Percentiles rank a stretch among this genome's conserved stretches.
phyloP scores from a whole-genome alignment of 1,140 invertebrate species.

The Temnothorax curvispinosus region DNA sequence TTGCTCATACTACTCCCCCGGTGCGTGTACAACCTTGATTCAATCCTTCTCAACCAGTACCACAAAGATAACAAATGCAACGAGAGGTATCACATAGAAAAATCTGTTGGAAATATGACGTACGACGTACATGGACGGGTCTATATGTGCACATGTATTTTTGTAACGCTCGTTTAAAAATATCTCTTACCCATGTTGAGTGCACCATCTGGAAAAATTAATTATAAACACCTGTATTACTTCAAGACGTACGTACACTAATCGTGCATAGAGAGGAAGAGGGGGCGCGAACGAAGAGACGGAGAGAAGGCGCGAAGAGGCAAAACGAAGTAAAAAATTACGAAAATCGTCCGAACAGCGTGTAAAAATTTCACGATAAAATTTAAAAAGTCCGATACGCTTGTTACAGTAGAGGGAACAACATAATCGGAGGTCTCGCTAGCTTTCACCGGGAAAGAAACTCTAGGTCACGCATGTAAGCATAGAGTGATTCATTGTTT shows the following conservation, averaged over 20 bases:
- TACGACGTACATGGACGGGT: background rate
- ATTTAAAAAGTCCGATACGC: slow-evolving; percentile 51
- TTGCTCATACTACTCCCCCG: background rate
- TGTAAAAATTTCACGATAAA: slow-evolving; percentile 34
- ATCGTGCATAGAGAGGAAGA: background rate
- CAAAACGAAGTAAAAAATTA: slow-evolving; percentile 32
- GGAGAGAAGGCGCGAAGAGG: too few species aligned
- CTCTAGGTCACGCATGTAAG: slow-evolving; percentile 81
- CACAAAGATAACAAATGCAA: background rate
- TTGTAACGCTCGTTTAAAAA: slow-evolving; percentile 36
- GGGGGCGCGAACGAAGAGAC: background rate
- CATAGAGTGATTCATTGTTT: slow-evolving; percentile 78
- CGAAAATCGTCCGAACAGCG: background rate
- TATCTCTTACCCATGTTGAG: slow-evolving; percentile 83
- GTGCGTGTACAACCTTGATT: background rate
- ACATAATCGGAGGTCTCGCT: slow-evolving; percentile 75
- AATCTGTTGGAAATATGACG: slow-evolving; percentile 11
- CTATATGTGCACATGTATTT: slow-evolving; percentile 33
- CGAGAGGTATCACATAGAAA: background rate
- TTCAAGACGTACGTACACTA: slow-evolving; percentile 12
- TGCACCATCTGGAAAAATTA: slow-evolving; percentile 83
- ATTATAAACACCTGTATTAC: slow-evolving; percentile 56
- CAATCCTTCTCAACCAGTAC: slow-evolving; percentile 13
- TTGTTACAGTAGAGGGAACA: slow-evolving; percentile 78
- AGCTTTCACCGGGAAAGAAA: slow-evolving; percentile 85